phyloP scores from a whole-genome alignment of 2,113 vertebrate genomes.

The Ciconia boyciana region DNA sequence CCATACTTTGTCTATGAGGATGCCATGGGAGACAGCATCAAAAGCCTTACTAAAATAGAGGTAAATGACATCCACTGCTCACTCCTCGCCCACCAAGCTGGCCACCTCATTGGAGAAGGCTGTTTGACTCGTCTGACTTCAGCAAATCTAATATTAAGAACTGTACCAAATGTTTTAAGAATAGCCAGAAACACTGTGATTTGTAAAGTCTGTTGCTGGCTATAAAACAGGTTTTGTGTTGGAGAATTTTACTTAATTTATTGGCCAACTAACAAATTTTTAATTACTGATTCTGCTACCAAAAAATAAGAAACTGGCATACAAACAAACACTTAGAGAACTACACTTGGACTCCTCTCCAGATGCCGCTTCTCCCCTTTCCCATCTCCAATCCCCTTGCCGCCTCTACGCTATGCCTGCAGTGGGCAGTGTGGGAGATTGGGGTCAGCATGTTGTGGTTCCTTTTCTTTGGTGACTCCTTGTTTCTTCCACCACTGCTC shows the following conservation, averaged over 20 bases:
- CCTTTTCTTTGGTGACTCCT: neutral
- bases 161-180: neutral
- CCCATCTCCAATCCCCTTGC: neutral
- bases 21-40: neutral
- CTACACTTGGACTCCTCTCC: neutral
- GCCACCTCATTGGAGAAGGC: neutral
- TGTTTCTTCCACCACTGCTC: neutral
- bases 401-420: rapidly evolving
- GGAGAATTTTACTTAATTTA: neutral
- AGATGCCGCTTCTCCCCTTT: neutral
- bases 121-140: neutral
- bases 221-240: rapidly evolving
- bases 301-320: neutral
- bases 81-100: neutral
- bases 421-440: neutral
- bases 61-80: neutral
- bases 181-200: neutral
- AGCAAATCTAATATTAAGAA: neutral
- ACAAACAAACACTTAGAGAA: neutral
- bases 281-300: neutral
- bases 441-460: neutral
- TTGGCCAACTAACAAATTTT: neutral
- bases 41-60: neutral
- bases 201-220: neutral
- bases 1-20: neutral